phyloP scores from a whole-genome alignment of 2,113 vertebrate genomes.

The Echinops telfairi region DNA sequence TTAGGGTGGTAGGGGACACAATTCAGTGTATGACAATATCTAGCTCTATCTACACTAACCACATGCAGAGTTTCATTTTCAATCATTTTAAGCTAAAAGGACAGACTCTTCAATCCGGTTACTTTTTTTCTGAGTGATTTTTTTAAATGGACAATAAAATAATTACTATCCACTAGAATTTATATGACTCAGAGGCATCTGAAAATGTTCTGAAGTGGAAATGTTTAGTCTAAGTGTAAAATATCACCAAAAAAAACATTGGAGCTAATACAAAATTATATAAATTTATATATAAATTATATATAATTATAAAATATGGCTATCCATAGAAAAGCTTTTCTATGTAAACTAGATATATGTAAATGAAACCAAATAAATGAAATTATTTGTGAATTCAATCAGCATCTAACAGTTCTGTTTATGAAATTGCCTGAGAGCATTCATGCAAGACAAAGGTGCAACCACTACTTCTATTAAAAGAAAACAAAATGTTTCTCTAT shows the following conservation, averaged over 20 bases:
- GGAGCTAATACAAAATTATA: neutral
- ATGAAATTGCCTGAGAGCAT: neutral
- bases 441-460: neutral
- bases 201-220: slow-evolving; percentile 20
- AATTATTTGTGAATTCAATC: neutral
- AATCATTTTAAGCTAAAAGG: slow-evolving; percentile 30
- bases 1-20: neutral
- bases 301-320: slow-evolving; percentile 21
- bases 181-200: slow-evolving; percentile 46
- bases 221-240: neutral
- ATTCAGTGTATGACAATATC: neutral
- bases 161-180: neutral
- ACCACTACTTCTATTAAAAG: neutral
- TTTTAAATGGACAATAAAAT: slow-evolving; percentile 58
- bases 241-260: neutral
- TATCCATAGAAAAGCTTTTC: neutral
- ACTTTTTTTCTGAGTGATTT: slow-evolving; percentile 19
- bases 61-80: slow-evolving; percentile 64
- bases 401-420: neutral
- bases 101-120: slow-evolving; percentile 1
- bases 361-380: slow-evolving; percentile 4
- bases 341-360: neutral
- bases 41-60: slow-evolving; percentile 34
- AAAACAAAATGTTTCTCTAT: slow-evolving; percentile 5
- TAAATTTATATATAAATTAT: slow-evolving; percentile 33